Evolutionary conservation across 2,888 invertebrate genomes (phyloP), one percentile per base, ranked within the genome.

Genomic region (Anodontia alba): DNA sequence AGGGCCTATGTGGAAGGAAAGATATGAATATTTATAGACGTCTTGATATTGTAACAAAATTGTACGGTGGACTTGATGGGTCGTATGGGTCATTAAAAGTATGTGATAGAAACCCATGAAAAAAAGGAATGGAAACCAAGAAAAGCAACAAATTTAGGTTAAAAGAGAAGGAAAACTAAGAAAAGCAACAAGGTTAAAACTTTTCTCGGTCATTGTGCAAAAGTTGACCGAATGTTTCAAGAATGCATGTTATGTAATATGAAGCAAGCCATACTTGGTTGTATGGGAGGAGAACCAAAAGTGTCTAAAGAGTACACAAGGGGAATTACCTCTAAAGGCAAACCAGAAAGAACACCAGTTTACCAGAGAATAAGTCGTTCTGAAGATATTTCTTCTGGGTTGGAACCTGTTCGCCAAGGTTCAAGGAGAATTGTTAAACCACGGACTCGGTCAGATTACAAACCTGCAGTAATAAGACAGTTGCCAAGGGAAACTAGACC

Each of bases 171-270:
- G n/a, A n/a, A n/a, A n/a, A n/a, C n/a, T n/a, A n/a, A n/a, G n/a
- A n/a, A n/a, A n/a, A 38, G 38, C 12, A 38, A 12, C 12, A 8
- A 38, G 38, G 12, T 12, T 38, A 38, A 12, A 38, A 38, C 7
- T 38, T 38, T 8, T 12, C 38, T 38, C 7, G 38, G 38, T 38
- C 38, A 38, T 5, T 38, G 38, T 8, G 38, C 38, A 8, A 12
- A 38, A 38, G 38, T 12, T 38, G 69, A 23, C 69, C 46, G 69
- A 69, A 86, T 86, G 86, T 77, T 76, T 86, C 81, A 70, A 86
- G 81, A 79, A 86, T 86, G 86, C 69, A 78, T 81, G 68, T 83
- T 81, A 33, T 86, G 86, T 86, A 86, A 86, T 73, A 86, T 86
- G 86, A 83, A 79, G 83, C 83, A 86, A 72, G 86, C 86, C 67